Percentiles rank a stretch among this genome's conserved stretches.
Conservation (phyloP, 2,113 vertebrate genomes). For the Gambusia affinis region DNA sequence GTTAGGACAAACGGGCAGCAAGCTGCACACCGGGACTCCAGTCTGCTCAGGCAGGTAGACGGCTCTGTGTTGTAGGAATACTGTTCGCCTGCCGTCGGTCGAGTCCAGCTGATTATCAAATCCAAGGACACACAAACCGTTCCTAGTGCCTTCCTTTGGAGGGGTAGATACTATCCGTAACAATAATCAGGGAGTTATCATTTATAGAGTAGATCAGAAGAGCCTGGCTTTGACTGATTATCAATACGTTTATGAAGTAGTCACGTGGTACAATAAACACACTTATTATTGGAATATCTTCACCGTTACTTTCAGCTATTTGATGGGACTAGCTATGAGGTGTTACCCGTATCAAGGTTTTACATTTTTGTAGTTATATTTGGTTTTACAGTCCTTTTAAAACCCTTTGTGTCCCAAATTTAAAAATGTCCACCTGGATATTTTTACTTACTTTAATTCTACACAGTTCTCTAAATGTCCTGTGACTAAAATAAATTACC, state of each 20-base stretch:
- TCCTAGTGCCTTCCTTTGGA: constrained; percentile 83
- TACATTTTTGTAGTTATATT: background rate
- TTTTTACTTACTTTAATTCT: too few species aligned
- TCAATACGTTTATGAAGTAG: constrained; percentile 37
- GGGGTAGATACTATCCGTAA: constrained; percentile 72
- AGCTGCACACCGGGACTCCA: constrained; percentile 28
- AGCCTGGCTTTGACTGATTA: constrained; percentile 71
- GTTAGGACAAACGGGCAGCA: constrained; percentile 31
- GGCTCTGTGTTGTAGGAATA: constrained; percentile 33
- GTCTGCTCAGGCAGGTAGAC: constrained; percentile 31
- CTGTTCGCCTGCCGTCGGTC: constrained; percentile 71
- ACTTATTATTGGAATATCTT: constrained; percentile 6
- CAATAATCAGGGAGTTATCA: constrained; percentile 69
- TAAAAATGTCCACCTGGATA: too few species aligned
- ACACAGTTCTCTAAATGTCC: too few species aligned
- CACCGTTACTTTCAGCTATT: background rate
- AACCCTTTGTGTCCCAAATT: too few species aligned
- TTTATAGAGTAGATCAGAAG: constrained; percentile 35
- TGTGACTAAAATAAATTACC: too few species aligned
- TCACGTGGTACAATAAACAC: constrained; percentile 25
- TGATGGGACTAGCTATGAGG: too few species aligned
- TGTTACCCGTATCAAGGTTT: too few species aligned
- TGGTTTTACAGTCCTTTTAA: background rate
- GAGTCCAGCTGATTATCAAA: constrained; percentile 63
- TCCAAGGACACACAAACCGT: constrained; percentile 71